Conservation (phyloP, 2,113 vertebrate genomes). For the Elachura formosa region DNA sequence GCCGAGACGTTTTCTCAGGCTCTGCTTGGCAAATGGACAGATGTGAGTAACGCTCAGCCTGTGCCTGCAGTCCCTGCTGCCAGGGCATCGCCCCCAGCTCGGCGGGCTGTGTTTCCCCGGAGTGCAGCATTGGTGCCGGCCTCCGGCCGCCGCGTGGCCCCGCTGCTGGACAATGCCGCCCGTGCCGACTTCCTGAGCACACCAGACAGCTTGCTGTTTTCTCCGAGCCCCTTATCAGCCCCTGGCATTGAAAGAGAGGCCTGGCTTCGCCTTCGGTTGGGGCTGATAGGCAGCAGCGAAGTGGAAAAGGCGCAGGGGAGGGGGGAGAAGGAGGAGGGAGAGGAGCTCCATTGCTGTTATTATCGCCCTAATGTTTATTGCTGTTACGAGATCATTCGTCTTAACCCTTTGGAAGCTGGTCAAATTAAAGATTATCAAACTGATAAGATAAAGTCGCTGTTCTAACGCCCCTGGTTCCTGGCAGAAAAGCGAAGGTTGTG, state of each 20-base stretch:
- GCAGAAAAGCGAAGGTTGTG: neutral
- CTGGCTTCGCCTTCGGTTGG: constrained; percentile 62
- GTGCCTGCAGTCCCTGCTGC: neutral
- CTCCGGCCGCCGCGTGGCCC: constrained; percentile 51
- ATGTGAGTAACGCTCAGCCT: neutral
- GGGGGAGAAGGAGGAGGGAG: neutral
- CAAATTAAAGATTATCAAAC: constrained; percentile 66
- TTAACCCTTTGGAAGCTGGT: constrained; percentile 76
- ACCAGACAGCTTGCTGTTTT: constrained; percentile 73
- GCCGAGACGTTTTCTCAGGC: constrained; percentile 29
- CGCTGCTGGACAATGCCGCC: constrained; percentile 62
- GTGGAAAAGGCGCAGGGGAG: constrained; percentile 2
- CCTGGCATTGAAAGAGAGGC: constrained; percentile 65
- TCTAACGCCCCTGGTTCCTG: constrained; percentile 40
- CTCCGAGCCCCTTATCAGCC: constrained; percentile 70
- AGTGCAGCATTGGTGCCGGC: constrained; percentile 60
- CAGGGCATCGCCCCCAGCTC: neutral
- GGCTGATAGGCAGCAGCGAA: constrained; percentile 59
- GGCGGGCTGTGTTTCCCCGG: constrained; percentile 55
- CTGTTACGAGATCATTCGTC: neutral
- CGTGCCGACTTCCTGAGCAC: constrained; percentile 76
- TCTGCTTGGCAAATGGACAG: neutral
- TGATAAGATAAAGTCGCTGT: constrained; percentile 69
- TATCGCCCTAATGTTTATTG: constrained; percentile 20
- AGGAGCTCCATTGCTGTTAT: neutral